Evolutionary conservation across 1,140 invertebrate species (phyloP), one percentile per base, ranked within the genome.

Genomic region (Papilio aristodemus): DNA sequence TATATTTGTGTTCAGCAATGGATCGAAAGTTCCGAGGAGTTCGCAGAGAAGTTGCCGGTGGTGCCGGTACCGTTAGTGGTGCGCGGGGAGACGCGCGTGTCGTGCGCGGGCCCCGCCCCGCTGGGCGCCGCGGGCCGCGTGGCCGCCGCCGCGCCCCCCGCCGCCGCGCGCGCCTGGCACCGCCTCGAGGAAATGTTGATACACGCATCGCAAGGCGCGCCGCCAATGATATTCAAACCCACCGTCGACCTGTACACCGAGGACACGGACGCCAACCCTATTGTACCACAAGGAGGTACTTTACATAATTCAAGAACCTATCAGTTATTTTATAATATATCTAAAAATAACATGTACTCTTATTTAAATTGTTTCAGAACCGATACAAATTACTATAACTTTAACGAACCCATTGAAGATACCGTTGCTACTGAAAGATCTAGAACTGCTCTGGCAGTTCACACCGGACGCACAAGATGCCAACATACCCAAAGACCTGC

Each of bases 401-500:
- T 87, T 98, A 41, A 90, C 93, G 54, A 98, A 98, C 91, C 95
- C 96, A 1, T 90, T 98, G n/a, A 94, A 95, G 72, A 95, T 97
- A 50, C 90, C 94, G 4, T 80, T 98, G 60, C 90, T 93, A 14
- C 85, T 98, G 22, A 93, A 93, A 38, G 94, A 97, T 73, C 92
- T 98, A 4, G 93, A 94, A 77, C 86, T 98, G 14, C 86, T 97
- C n/a, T 98, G 97, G 96, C 94, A 92, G 17, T 96, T 97, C 68
- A 92, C 87, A 4, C 80, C 92, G 22, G 87, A 86, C 5, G 81
- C 86, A 17, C 85, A 91, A 22, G 87, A 91, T 8, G 38, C 84
- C 17, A 87, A 87, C 19, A 78, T 64, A 19, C 69, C 72, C 58
- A 74, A 75, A 32, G 82, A 84, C 38, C 38, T 79, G 6, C 66